Evolutionary conservation across 2,888 invertebrate species (phyloP), one percentile per base, ranked within the genome.

Genomic region (Sepiola atlantica): DNA sequence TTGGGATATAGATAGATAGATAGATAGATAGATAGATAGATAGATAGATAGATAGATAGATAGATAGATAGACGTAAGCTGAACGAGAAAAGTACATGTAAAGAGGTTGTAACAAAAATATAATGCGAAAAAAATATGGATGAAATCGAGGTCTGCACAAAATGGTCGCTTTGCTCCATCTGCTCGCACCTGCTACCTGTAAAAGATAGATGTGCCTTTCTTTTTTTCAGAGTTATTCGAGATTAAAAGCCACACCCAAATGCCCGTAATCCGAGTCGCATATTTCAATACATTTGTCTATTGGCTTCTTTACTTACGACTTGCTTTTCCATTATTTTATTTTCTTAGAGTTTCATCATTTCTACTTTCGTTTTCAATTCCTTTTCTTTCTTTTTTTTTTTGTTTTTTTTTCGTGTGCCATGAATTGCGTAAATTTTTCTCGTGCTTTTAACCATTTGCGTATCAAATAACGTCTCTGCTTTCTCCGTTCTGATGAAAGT

Each of bases 181-280:
- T 77, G n/a, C n/a, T 77, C n/a, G n/a, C 77, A 77, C 77, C 77
- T 77, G 77, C n/a, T 77, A 77, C 77, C 77, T 77, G 77, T 16
- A n/a, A n/a, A 77, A 77, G 77, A 77, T 32, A n/a, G n/a, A n/a
- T 77, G 77, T n/a, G n/a, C 18, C 77, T n/a, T 16, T 45, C 45
- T 45, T 45, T 8, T 45, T n/a, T n/a, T 77, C n/a, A 1, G 77
- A 77, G 10, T 77, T 77, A 77, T 77, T 18, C 77, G 77, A 77
- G 77, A 77, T 77, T n/a, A 77, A n/a, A 77, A n/a, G 77, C 16
- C 77, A 77, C 77, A 77, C 77, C 77, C 77, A 77, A 77, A n/a
- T n/a, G n/a, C n/a, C 45, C n/a, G 77, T 77, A 77, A 77, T n/a
- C n/a, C n/a, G n/a, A 77, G 77, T n/a, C n/a, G n/a, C n/a, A 77